phyloP scores from a whole-genome alignment of 2,888 invertebrate genomes.

The Spisula solida region DNA sequence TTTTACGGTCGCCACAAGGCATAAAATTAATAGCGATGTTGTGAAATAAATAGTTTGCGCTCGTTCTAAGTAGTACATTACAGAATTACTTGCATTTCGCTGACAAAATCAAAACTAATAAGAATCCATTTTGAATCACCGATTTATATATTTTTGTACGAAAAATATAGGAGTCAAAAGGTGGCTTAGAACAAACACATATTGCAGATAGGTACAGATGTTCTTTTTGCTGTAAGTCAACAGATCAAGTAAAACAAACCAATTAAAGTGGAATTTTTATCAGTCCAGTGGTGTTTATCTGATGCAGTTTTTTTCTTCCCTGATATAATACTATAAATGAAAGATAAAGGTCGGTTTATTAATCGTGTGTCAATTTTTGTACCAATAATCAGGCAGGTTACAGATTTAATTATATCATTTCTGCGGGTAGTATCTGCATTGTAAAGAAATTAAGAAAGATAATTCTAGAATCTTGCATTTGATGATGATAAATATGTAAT shows the following conservation, averaged over 20 bases:
- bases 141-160: too few species aligned
- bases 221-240: background rate
- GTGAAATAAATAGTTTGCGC: too few species aligned
- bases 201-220: background rate
- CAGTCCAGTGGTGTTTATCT: background rate
- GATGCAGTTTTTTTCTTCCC: background rate
- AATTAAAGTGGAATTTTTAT: background rate
- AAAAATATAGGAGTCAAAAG: too few species aligned
- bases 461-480: background rate
- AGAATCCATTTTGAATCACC: too few species aligned
- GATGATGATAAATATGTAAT: background rate
- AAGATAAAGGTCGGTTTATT: background rate
- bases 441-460: background rate
- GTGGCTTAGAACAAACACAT: too few species aligned
- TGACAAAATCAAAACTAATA: too few species aligned
- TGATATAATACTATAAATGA: background rate
- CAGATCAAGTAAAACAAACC: background rate
- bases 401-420: background rate
- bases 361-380: background rate
- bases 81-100: too few species aligned
- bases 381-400: background rate
- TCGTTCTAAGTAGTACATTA: too few species aligned
- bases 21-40: too few species aligned
- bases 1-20: too few species aligned
- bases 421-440: background rate